Percentiles rank a stretch among this genome's conserved stretches.
Conservation (phyloP, 1,140 invertebrate species). For the Fopius arisanus region DNA sequence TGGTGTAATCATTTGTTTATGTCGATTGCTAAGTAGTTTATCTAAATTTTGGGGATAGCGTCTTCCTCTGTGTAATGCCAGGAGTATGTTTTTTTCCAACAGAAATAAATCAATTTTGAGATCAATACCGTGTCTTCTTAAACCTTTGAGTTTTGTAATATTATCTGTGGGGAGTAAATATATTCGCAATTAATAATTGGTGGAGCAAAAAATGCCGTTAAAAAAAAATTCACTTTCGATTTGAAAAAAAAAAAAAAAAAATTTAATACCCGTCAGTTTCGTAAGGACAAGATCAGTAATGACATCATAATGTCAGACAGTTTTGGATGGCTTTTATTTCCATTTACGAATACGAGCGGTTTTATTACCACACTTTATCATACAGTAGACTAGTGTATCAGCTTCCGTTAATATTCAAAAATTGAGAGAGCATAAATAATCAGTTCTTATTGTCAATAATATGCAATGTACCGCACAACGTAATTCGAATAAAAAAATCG, state of each 20-base stretch:
- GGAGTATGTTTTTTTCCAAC: background rate
- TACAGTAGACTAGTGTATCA: background rate
- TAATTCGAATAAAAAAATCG: background rate
- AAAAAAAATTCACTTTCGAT: no score
- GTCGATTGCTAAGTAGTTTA: background rate
- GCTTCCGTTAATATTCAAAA: background rate
- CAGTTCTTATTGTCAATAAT: conserved; percentile 15
- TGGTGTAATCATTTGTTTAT: background rate
- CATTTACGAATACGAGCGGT: background rate
- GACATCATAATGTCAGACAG: background rate
- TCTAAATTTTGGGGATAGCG: background rate
- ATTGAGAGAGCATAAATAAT: conserved; percentile 3
- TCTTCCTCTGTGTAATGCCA: background rate
- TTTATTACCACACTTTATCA: background rate
- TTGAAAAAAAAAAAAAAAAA: no score
- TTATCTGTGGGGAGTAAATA: no score
- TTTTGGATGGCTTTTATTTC: background rate
- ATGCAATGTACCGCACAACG: background rate
- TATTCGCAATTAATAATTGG: no score
- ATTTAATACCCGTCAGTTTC: no score
- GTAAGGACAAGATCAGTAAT: no score
- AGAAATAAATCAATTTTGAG: background rate
- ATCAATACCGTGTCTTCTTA: background rate
- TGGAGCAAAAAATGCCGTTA: no score
- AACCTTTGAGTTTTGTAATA: no score